phyloP scores from a whole-genome alignment of 2,113 vertebrate species.

The human region DNA sequence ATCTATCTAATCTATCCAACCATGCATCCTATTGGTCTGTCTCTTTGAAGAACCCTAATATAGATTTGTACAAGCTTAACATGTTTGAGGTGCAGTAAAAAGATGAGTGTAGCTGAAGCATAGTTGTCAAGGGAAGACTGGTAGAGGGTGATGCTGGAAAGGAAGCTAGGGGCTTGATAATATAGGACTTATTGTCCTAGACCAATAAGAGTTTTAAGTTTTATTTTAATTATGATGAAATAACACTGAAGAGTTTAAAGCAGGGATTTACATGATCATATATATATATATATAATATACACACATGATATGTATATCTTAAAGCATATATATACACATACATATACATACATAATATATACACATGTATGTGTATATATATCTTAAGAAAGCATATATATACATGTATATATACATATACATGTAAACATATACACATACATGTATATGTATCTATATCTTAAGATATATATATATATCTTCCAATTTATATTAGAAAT shows the following conservation, averaged over 20 bases:
- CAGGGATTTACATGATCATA: neutral
- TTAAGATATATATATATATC: too few relatives aligned
- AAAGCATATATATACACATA: too few relatives aligned
- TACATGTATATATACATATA: too few relatives aligned
- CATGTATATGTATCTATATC: too few relatives aligned
- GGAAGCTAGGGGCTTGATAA: neutral
- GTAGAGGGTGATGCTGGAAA: neutral
- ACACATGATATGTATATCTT: too few relatives aligned
- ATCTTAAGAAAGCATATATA: too few relatives aligned
- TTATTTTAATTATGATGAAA: neutral
- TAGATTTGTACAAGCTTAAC: neutral
- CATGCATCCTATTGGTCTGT: neutral
- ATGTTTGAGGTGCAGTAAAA: neutral
- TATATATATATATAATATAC: too few relatives aligned
- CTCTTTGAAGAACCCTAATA: neutral
- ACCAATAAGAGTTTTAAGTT: neutral
- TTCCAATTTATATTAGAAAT: neutral
- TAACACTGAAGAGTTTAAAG: neutral
- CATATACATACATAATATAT: too few relatives aligned
- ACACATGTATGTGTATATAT: too few relatives aligned
- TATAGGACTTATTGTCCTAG: neutral
- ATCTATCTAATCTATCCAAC: too few relatives aligned
- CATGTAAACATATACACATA: too few relatives aligned
- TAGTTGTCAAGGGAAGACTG: neutral
- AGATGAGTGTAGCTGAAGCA: neutral